Conservation (phyloP, 2,888 invertebrate species). For the Xestobium rufovillosum region DNA sequence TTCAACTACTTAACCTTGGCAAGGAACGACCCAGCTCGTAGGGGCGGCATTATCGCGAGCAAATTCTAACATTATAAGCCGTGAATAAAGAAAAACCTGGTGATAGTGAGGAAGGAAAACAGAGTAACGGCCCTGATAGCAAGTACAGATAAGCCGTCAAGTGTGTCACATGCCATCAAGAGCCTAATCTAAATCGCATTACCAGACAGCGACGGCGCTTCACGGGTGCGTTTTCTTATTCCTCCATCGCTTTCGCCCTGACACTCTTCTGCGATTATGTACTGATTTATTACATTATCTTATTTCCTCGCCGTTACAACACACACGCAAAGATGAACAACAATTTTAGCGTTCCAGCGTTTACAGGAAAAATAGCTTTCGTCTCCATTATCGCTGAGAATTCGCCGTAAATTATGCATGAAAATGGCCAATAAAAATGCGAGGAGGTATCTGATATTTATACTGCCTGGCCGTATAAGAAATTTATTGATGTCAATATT, state of each 20-base stretch:
- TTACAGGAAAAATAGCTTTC: too few relatives aligned
- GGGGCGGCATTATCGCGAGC: too few relatives aligned
- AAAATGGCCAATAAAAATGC: too few relatives aligned
- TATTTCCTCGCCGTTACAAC: constrained; percentile 26
- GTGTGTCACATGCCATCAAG: constrained; percentile 39
- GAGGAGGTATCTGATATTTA: too few relatives aligned
- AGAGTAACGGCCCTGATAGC: constrained; percentile 31
- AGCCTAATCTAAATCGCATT: constrained; percentile 41
- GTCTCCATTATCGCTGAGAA: too few relatives aligned
- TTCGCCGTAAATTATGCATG: too few relatives aligned
- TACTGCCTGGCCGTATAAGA: too few relatives aligned
- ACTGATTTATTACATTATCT: constrained; percentile 37
- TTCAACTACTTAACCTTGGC: too few relatives aligned
- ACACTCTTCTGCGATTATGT: constrained; percentile 33
- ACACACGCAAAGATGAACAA: constrained; percentile 25
- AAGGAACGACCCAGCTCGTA: too few relatives aligned
- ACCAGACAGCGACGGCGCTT: constrained; percentile 24
- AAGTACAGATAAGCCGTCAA: constrained; percentile 36
- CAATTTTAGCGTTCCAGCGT: constrained; percentile 25
- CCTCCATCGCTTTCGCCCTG: constrained; percentile 25
- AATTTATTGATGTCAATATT: too few relatives aligned
- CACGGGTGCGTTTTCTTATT: constrained; percentile 26
- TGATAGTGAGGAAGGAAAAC: constrained; percentile 25
- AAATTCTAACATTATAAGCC: too few relatives aligned
- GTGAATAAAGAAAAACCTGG: constrained; percentile 1